These are phyloP conservation scores for Belonocnema kinseyi DNA, from an alignment of 1,140 invertebrate species.

Conservation along the genomic window DNA sequence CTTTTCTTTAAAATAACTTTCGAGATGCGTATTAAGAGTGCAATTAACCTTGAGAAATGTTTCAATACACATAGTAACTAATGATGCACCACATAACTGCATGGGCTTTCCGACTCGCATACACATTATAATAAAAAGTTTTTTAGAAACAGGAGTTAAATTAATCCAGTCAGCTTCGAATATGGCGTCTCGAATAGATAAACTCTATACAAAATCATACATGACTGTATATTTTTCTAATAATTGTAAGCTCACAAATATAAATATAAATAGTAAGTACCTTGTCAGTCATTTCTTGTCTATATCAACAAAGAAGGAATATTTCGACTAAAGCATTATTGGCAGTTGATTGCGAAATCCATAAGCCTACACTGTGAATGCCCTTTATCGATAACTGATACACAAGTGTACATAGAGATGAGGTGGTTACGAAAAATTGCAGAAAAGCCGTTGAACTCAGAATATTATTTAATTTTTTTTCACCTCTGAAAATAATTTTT, in stretches of 20 bases:
- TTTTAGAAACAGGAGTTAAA: background rate
- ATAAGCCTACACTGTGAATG: background rate
- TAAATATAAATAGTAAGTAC: no score
- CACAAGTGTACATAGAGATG: background rate
- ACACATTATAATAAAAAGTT: background rate
- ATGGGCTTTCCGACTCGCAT: background rate
- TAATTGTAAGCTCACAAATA: no score
- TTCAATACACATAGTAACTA: background rate
- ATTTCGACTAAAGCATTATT: background rate
- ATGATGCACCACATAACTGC: background rate
- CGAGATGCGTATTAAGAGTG: no score
- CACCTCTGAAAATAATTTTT: background rate
- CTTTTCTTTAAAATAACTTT: background rate
- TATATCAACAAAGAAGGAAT: background rate
- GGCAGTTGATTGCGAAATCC: background rate
- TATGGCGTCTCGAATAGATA: background rate
- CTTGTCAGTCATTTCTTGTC: no score
- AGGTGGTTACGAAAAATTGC: background rate
- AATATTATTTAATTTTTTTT: background rate
- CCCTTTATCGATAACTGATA: background rate
- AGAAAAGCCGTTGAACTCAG: background rate
- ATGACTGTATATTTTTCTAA: no score
- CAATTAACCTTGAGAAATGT: conserved; percentile 1
- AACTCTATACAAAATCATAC: background rate
- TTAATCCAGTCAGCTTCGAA: background rate